A percentile compares a stretch with the other conserved stretches of the same genome.
Evolutionary conservation across 2,113 vertebrate genomes (phyloP).

Genomic region (Gulo gulo): DNA sequence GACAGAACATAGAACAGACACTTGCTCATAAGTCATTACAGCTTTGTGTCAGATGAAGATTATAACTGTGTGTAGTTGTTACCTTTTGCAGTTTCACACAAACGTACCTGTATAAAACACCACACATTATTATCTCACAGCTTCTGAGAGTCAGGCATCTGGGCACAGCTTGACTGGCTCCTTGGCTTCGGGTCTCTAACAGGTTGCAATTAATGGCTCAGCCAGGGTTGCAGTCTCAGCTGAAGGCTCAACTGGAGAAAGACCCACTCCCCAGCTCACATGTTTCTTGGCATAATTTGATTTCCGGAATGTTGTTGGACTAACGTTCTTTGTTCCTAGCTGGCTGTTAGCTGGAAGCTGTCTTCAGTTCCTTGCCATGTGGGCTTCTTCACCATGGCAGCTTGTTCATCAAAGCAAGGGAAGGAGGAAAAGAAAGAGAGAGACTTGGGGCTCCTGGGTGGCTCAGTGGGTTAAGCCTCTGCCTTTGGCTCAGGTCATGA

Average conservation of each 20-base stretch:
- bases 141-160: not conserved
- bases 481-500: no score
- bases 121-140: not conserved
- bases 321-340: not conserved
- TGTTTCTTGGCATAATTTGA: not conserved
- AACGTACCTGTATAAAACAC: not conserved
- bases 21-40: not conserved
- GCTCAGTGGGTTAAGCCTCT: no score
- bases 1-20: not conserved
- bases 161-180: not conserved
- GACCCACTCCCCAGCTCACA: not conserved
- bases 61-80: not conserved
- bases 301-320: not conserved
- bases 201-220: not conserved
- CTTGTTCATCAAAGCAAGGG: not conserved
- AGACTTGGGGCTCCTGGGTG: rapidly evolving
- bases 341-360: not conserved
- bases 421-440: not conserved
- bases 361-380: not conserved
- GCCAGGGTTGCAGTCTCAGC: not conserved
- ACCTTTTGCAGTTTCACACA: not conserved
- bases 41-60: not conserved
- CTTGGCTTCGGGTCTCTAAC: not conserved
- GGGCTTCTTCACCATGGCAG: not conserved
- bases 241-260: not conserved